These are phyloP conservation scores for Hymenopus coronatus DNA, from an alignment of 2,888 invertebrate species.

Conservation along the genomic window DNA sequence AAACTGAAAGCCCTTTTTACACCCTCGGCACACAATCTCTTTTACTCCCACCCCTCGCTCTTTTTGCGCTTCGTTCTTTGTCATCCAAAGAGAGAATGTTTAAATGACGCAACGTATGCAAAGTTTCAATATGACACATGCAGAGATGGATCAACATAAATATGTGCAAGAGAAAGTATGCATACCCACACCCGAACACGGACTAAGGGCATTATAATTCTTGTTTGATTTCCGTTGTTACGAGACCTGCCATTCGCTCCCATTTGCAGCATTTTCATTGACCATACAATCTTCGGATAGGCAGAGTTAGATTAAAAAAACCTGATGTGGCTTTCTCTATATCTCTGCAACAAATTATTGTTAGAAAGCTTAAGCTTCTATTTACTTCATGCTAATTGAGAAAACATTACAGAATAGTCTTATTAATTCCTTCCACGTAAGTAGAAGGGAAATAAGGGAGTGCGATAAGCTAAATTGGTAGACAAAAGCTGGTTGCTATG, in stretches of 20 bases:
- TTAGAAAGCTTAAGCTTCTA: too few species aligned
- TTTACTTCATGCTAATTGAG: too few species aligned
- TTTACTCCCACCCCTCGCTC: neutral
- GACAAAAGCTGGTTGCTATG: too few species aligned
- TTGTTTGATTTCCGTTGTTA: neutral
- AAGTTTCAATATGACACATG: neutral
- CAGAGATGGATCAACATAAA: neutral
- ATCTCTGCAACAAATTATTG: too few species aligned
- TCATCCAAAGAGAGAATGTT: neutral
- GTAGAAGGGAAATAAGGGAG: too few species aligned
- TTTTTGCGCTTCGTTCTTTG: neutral
- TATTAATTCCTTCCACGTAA: too few species aligned
- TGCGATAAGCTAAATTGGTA: too few species aligned
- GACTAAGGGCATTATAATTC: neutral
- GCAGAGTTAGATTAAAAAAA: too few species aligned
- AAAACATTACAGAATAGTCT: too few species aligned
- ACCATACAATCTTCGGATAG: too few species aligned
- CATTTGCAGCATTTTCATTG: neutral
- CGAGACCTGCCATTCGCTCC: neutral
- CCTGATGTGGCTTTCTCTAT: too few species aligned
- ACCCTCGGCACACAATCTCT: neutral
- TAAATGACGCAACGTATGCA: neutral
- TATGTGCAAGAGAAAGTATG: neutral
- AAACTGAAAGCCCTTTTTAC: constrained; percentile 14
- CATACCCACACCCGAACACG: neutral